These are phyloP conservation scores for Geophilus truncorum DNA, from an alignment of 2,888 invertebrate genomes.

Conservation along the genomic window DNA sequence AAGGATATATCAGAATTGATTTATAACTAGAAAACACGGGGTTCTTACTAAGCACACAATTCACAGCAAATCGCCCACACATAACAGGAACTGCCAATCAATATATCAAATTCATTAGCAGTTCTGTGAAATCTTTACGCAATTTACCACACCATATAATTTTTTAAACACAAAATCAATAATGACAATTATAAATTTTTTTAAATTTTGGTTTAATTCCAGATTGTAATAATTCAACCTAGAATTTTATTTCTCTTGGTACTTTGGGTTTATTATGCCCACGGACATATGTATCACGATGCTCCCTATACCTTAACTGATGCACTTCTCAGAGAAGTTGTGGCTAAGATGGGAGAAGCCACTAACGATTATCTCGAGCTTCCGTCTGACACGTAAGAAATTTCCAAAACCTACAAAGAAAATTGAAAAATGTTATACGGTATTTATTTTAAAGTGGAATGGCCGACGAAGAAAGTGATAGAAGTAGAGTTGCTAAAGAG, in stretches of 20 bases:
- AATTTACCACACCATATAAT: no score
- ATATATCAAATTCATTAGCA: no score
- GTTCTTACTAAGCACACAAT: no score
- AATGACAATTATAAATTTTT: not conserved
- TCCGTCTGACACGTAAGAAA: slow-evolving; percentile 44
- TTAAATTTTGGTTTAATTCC: not conserved
- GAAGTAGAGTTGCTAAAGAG: slow-evolving; percentile 32
- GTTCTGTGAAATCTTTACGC: no score
- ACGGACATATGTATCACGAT: not conserved
- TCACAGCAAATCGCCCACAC: no score
- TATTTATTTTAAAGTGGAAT: not conserved
- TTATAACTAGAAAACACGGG: no score
- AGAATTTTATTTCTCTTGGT: not conserved
- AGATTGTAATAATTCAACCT: not conserved
- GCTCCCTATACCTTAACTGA: slow-evolving; percentile 55
- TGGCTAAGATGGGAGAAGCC: slow-evolving; percentile 69
- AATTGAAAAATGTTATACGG: not conserved
- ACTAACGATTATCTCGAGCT: slow-evolving; percentile 59
- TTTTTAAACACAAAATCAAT: no score
- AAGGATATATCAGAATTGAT: no score
- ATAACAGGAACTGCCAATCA: no score
- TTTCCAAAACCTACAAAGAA: not conserved
- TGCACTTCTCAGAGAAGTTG: slow-evolving; percentile 67
- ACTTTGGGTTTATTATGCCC: not conserved
- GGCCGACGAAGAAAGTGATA: slow-evolving; percentile 36